A percentile compares a stretch with the other conserved stretches of the same genome.
Evolutionary conservation across 1,140 invertebrate species (phyloP).

Genomic region (Belonocnema kinseyi): DNA sequence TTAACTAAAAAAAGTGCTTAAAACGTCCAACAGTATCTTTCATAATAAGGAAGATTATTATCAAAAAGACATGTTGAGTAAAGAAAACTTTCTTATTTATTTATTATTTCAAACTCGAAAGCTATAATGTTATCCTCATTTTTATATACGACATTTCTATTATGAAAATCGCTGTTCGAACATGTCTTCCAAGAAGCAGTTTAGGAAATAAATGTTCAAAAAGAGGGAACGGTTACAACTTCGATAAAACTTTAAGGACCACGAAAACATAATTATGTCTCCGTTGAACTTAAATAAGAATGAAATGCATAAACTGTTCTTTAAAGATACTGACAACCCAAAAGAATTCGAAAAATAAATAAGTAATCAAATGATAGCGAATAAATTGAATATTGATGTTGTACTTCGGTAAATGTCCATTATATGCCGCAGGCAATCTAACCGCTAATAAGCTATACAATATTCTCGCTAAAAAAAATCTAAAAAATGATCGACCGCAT

Average conservation of each 20-base stretch:
- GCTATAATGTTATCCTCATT: too few relatives aligned
- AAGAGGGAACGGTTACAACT: conserved; percentile 36
- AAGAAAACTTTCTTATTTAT: too few relatives aligned
- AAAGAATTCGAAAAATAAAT: conserved; percentile 31
- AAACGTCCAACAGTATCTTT: background rate
- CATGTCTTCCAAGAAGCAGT: conserved; percentile 3
- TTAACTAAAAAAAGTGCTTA: background rate
- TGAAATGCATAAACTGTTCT: conserved; percentile 11
- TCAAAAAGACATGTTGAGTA: background rate
- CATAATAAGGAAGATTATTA: background rate
- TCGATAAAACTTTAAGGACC: conserved; percentile 65
- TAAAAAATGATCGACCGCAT: background rate
- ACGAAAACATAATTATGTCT: conserved; percentile 63
- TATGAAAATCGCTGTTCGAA: background rate
- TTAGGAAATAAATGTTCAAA: conserved; percentile 6
- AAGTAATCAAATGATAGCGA: conserved; percentile 24
- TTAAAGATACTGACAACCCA: conserved; percentile 34
- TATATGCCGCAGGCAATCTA: conserved; percentile 35
- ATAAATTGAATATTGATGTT: conserved; percentile 51
- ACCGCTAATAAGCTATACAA: conserved; percentile 32
- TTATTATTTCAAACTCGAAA: too few relatives aligned
- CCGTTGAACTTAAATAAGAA: conserved; percentile 32
- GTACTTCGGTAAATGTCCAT: conserved; percentile 58
- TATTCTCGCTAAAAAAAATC: background rate
- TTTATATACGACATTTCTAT: too few relatives aligned